Base-by-base conservation (phyloP, 2,797 vertebrate species). In the Rallus crepitans region DNA sequence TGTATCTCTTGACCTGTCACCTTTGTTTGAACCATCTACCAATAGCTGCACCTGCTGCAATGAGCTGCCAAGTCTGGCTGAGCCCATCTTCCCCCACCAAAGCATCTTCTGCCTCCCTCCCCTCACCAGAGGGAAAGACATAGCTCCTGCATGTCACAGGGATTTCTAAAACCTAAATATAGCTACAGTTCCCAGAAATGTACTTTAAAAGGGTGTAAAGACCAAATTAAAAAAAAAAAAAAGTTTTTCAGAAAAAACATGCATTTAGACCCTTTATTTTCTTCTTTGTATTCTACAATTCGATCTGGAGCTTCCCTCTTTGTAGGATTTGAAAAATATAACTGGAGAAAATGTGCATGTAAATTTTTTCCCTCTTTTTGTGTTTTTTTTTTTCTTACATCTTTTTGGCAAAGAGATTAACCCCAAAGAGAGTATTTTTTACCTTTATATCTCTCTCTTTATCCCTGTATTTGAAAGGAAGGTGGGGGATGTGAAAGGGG, bases 381-480 rank as follows among this genome's bases (percentile, higher is more conserved):
- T 25, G 42, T 20, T 47, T 47, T 47, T 47, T 47, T 45, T 47
- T 11, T 11, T 9, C 15, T 64, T 42, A 61, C 24, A 12, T 68
- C 33, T 71, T 4, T 80, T 93, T 82, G 39, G 7, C 27, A 57
- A 76, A 88, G 35, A 73, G 33, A 60, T 64, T 55, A 81, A 77
- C n/a, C 33, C 11, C 50, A 40, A 59, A 53, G 12, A 48, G 8
- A 82, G 3, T 2, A 27, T 66, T 94, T 94, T 80, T 80, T 56
- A 61, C 47, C 56, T 86, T 82, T 56, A 63, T 48, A 72, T 80
- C 27, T 17, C 15, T 93, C 39, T 86, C 55, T 77, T 70, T 61
- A 75, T 14, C 56, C 19, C 33, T 55, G 27, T n/a, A 35, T 76
- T 90, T 96, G 59, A 82, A 82, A 88, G 27, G 56, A 72, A 52